A percentile compares a stretch with the other conserved stretches of the same genome.
phyloP scores from a whole-genome alignment of 2,888 invertebrate genomes.

The Ectropis crepuscularia region DNA sequence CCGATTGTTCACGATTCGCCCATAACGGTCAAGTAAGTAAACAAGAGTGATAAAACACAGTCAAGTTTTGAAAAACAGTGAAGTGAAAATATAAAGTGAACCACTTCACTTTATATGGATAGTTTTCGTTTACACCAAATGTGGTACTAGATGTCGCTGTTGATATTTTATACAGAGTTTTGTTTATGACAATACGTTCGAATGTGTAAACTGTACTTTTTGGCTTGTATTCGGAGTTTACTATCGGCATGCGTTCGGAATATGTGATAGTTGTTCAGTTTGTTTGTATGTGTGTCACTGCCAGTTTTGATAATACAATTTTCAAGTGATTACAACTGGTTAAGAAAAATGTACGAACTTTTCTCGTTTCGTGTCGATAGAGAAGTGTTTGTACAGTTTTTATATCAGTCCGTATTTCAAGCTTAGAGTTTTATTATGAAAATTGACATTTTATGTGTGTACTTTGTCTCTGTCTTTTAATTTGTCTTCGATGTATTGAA shows the following conservation, averaged over 20 bases:
- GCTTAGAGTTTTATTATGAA: constrained; percentile 4
- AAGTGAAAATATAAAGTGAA: too few relatives aligned
- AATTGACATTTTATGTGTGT: constrained; percentile 4
- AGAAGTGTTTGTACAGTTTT: constrained; percentile 12
- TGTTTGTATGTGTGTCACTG: constrained; percentile 3
- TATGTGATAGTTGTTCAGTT: constrained; percentile 1
- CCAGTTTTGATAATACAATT: constrained; percentile 6
- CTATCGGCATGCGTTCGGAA: neutral
- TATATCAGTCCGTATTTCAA: neutral
- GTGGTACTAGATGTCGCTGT: too few relatives aligned
- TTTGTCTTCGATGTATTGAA: constrained; percentile 11
- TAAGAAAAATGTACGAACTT: constrained; percentile 2
- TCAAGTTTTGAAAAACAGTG: too few relatives aligned
- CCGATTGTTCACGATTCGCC: too few relatives aligned
- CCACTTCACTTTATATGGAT: too few relatives aligned
- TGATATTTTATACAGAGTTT: too few relatives aligned
- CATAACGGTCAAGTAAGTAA: too few relatives aligned
- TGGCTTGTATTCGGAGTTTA: too few relatives aligned
- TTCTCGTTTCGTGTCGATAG: constrained; percentile 10
- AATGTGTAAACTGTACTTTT: too few relatives aligned
- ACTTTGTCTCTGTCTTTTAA: constrained; percentile 23
- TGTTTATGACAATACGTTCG: too few relatives aligned
- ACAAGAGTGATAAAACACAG: too few relatives aligned
- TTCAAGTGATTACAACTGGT: neutral
- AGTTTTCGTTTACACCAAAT: too few relatives aligned